Evolutionary conservation across 2,113 vertebrate genomes (phyloP).

Genomic region (Hippocampus comes): DNA sequence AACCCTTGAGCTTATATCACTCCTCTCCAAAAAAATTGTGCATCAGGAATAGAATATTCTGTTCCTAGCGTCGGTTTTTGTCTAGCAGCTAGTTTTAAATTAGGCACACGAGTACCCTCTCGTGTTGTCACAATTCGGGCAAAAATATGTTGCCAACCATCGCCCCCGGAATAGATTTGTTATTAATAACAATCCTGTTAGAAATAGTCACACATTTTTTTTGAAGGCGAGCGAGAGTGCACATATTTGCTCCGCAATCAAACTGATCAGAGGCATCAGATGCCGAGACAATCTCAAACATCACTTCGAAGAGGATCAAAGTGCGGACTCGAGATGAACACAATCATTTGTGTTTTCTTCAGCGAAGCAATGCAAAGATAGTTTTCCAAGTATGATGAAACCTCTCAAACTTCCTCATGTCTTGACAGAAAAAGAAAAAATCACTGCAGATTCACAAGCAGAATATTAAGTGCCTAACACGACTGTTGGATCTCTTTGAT

Average conservation of each 20-base stretch:
- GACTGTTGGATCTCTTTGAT: too few species aligned
- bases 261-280: slow-evolving; percentile 46
- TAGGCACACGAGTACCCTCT: slow-evolving; percentile 7
- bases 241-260: neutral
- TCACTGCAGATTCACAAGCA: too few species aligned
- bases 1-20: slow-evolving; percentile 32
- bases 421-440: too few species aligned
- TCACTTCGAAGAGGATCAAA: slow-evolving; percentile 46
- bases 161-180: neutral
- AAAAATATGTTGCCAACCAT: slow-evolving; percentile 9
- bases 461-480: too few species aligned
- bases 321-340: slow-evolving; percentile 27
- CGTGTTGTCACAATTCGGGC: slow-evolving; percentile 4
- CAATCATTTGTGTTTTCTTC: neutral
- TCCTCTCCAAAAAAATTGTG: slow-evolving; percentile 48
- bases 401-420: too few species aligned
- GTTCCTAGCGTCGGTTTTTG: slow-evolving; percentile 22
- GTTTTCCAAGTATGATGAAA: neutral
- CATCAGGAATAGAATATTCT: slow-evolving; percentile 43
- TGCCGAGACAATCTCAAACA: slow-evolving; percentile 32
- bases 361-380: too few species aligned
- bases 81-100: slow-evolving; percentile 38
- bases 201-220: neutral
- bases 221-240: neutral
- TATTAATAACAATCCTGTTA: neutral